Base-by-base conservation (phyloP, 2,113 vertebrate species). In the Peromyscus polionotus region DNA sequence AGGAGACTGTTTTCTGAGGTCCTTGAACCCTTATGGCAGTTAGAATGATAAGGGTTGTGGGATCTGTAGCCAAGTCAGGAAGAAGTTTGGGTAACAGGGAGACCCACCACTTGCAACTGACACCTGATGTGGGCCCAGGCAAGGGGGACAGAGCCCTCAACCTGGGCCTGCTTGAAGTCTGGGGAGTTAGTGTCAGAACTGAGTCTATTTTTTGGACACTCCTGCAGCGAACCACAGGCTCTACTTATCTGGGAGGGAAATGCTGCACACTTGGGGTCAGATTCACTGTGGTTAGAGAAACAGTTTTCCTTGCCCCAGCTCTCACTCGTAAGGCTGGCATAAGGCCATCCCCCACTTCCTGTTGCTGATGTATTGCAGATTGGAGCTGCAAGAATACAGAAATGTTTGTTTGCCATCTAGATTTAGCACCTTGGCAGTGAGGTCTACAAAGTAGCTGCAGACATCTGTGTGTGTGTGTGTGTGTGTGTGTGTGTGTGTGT, bases 51-150 rank as follows among this genome's bases (percentile, higher is more conserved):
- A 73, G 28, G 39, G 54, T 11, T 12, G 2, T 80, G 7, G 26
- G 88, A 59, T 42, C 26, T 59, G 16, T 42, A 42, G 5, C n/a
- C 79, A 83, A 61, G 80, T 2, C 22, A 85, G 26, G 26, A 61
- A 85, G 59, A 85, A 33, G 39, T 85, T n/a, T 28, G 59, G 8
- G n/a, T 42, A 22, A 61, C 70, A 17, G 28, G 48, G 68, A 59
- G 54, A 33, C n/a, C 28, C 33, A 36, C 24, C 13, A 14, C 42
- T 51, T n/a, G 31, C 45, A 36, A 36, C 39, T 48, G 42, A 61
- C 12, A 12, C 42, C 36, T 16, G 42, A 45, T 33, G 20, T 1
- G 12, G 88, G 31, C 2, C 1, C 4, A 1, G 67, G 5, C 0
- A 17, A 24, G 57, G 42, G 22, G 42, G 61, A 26, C 13, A 22